phyloP scores from a whole-genome alignment of 1,140 invertebrate species.

The Gerris buenoi region DNA sequence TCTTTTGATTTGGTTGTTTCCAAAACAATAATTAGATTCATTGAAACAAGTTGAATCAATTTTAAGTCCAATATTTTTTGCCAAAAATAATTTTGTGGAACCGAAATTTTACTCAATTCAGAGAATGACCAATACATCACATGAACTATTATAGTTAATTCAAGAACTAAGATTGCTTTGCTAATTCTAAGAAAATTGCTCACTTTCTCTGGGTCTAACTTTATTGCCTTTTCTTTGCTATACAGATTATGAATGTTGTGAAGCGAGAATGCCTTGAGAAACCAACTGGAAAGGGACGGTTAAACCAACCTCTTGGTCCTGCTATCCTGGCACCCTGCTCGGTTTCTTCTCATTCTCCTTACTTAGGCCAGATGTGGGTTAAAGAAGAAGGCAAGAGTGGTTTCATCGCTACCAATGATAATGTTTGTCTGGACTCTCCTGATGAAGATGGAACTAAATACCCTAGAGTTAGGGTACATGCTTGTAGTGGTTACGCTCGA shows the following conservation, averaged over 20 bases:
- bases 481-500: constrained; percentile 41
- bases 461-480: constrained; percentile 45
- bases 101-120: background rate
- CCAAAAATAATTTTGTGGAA: too few species aligned
- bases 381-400: constrained; percentile 44
- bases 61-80: too few species aligned
- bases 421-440: constrained; percentile 51
- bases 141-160: background rate
- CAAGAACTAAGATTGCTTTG: background rate
- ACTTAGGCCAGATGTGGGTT: constrained; percentile 56
- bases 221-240: too few species aligned
- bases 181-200: too few species aligned
- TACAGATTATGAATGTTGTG: constrained; percentile 35
- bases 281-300: constrained; percentile 38
- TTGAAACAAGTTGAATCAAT: too few species aligned
- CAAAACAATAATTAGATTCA: too few species aligned
- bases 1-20: too few species aligned
- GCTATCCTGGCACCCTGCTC: constrained; percentile 40
- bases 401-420: constrained; percentile 42
- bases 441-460: constrained; percentile 26
- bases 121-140: background rate
- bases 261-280: constrained; percentile 41
- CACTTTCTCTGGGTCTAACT: too few species aligned
- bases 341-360: constrained; percentile 29
- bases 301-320: constrained; percentile 44